Evolutionary conservation across 2,113 vertebrate species (phyloP).

Genomic region (Otolemur garnettii): DNA sequence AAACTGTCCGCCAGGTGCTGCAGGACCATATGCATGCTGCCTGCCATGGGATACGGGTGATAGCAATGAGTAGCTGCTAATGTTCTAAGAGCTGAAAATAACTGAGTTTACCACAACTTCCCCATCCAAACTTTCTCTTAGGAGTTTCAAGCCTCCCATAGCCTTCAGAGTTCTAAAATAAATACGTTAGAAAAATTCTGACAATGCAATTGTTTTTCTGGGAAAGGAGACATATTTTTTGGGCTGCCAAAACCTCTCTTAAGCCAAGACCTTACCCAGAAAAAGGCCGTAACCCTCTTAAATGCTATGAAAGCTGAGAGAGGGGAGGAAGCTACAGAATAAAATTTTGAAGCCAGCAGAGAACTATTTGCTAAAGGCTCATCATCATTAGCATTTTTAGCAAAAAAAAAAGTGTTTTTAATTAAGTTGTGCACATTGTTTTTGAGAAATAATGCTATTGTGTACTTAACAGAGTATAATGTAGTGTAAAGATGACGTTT

Average conservation of each 20-base stretch:
- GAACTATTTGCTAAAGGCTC: neutral
- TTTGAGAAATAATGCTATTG: neutral
- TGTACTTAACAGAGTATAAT: neutral
- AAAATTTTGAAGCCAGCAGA: neutral
- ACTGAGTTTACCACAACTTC: neutral
- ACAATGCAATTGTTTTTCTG: neutral
- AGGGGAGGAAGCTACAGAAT: neutral
- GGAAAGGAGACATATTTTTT: neutral
- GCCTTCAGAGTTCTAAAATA: neutral
- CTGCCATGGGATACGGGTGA: accelerated
- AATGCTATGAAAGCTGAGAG: neutral
- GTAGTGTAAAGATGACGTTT: neutral
- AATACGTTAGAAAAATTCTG: neutral
- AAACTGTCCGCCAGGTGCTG: neutral
- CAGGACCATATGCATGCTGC: neutral
- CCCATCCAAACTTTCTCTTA: no score
- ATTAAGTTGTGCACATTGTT: neutral
- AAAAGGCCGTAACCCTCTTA: neutral
- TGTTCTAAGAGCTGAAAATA: neutral
- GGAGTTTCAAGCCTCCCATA: neutral
- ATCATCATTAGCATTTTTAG: neutral
- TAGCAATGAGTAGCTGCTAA: neutral
- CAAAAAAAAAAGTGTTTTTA: neutral
- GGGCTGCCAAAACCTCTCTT: neutral
- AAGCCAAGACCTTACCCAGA: neutral